Percentiles rank a stretch among this genome's conserved stretches.
phyloP scores from a whole-genome alignment of 2,797 vertebrate species.

The Danio albolineatus region DNA sequence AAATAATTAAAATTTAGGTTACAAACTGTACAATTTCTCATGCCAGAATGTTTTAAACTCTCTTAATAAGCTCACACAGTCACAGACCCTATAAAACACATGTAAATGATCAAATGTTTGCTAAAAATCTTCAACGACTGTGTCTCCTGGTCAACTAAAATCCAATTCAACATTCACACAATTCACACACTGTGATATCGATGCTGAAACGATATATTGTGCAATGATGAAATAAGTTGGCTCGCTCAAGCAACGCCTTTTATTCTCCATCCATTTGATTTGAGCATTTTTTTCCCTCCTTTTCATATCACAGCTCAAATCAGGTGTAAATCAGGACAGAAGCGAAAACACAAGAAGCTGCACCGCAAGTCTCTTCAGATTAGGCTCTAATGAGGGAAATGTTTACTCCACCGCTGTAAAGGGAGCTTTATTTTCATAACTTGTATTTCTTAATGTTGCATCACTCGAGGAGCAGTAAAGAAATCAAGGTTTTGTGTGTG shows the following conservation, averaged over 20 bases:
- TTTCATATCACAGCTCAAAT: conserved; percentile 27
- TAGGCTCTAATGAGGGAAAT: conserved; percentile 18
- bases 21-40: too few species aligned
- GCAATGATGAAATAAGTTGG: conserved; percentile 33
- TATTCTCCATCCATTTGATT: conserved; percentile 20
- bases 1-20: too few species aligned
- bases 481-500: conserved; percentile 24
- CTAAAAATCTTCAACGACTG: too few species aligned
- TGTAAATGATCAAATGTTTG: too few species aligned
- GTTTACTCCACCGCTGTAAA: conserved; percentile 11
- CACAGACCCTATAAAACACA: too few species aligned
- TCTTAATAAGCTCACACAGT: too few species aligned
- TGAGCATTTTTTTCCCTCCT: background rate
- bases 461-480: conserved; percentile 49
- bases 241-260: background rate
- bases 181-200: too few species aligned
- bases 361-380: conserved; percentile 25
- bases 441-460: conserved; percentile 50
- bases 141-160: too few species aligned
- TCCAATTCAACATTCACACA: too few species aligned
- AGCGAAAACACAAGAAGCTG: background rate
- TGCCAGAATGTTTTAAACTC: too few species aligned
- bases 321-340: conserved; percentile 7
- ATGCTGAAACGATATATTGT: too few species aligned
- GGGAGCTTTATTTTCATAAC: conserved; percentile 27